Percentiles rank a stretch among this genome's conserved stretches.
Conservation (phyloP, 2,113 vertebrate genomes). For the Tetraodon nigroviridis region DNA sequence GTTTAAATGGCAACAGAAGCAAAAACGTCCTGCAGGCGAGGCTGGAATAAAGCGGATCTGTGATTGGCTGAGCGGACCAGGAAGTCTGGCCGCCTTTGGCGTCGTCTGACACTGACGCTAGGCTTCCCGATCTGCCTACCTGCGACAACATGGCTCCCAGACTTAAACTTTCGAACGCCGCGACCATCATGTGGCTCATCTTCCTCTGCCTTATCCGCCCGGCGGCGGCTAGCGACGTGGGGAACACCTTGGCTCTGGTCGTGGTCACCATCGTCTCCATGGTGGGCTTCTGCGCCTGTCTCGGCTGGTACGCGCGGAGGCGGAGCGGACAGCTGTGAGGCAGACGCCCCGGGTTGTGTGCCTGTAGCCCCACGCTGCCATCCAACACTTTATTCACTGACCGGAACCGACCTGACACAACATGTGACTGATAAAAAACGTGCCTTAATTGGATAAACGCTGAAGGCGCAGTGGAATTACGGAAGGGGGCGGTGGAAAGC, state of each 20-base stretch:
- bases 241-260: slow-evolving; percentile 83
- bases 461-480: background rate
- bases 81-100: slow-evolving; percentile 36
- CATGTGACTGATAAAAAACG: slow-evolving; percentile 16
- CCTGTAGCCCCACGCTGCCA: slow-evolving; percentile 3
- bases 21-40: background rate
- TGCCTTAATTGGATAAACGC: slow-evolving; percentile 43
- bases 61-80: slow-evolving; percentile 60
- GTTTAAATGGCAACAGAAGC: background rate
- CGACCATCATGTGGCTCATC: slow-evolving; percentile 46
- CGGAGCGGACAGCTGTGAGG: slow-evolving; percentile 77
- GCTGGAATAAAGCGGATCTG: background rate
- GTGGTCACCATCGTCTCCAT: slow-evolving; percentile 76
- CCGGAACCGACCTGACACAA: background rate
- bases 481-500: background rate
- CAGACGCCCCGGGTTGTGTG: background rate
- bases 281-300: slow-evolving; percentile 83
- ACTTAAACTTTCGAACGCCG: slow-evolving; percentile 23
- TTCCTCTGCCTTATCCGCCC: slow-evolving; percentile 71
- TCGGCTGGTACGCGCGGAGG: slow-evolving; percentile 87
- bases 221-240: slow-evolving; percentile 83
- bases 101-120: slow-evolving; percentile 31
- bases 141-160: slow-evolving; percentile 74
- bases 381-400: background rate
- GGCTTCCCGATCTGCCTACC: background rate